These are phyloP conservation scores for Zhuqinia jingwanae DNA, from an alignment of 2,888 invertebrate genomes.

Conservation along the genomic window DNA sequence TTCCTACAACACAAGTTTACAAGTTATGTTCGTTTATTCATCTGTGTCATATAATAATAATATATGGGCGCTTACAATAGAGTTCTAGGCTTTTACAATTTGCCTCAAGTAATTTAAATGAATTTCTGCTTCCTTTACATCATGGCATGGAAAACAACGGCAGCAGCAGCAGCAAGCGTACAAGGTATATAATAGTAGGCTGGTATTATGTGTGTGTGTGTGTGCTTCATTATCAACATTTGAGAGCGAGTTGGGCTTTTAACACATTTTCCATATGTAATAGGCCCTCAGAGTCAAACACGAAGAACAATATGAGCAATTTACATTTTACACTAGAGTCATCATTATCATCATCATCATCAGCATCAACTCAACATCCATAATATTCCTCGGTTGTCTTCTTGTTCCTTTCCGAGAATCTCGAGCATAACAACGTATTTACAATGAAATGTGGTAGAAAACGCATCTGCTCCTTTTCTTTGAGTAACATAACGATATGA, in stretches of 20 bases:
- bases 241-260: constrained; percentile 50
- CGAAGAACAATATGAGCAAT: constrained; percentile 67
- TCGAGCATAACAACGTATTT: constrained; percentile 14
- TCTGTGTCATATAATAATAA: neutral
- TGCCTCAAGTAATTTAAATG: constrained; percentile 60
- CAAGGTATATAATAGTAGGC: neutral
- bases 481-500: neutral
- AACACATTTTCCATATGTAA: constrained; percentile 66
- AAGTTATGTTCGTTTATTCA: neutral
- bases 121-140: constrained; percentile 7
- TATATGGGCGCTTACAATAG: neutral
- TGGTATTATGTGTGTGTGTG: constrained; percentile 26
- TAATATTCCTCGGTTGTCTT: neutral
- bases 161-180: neutral
- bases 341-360: constrained; percentile 16
- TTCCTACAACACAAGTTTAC: constrained; percentile 18
- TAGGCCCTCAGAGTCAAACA: constrained; percentile 61
- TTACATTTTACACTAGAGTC: constrained; percentile 59
- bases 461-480: constrained; percentile 5
- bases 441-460: constrained; percentile 8
- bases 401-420: constrained; percentile 12
- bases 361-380: too few species aligned
- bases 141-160: neutral
- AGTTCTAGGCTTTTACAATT: neutral
- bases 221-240: constrained; percentile 42